Conservation (phyloP, 2,797 vertebrate genomes). For the Pipistrellus nathusii region DNA sequence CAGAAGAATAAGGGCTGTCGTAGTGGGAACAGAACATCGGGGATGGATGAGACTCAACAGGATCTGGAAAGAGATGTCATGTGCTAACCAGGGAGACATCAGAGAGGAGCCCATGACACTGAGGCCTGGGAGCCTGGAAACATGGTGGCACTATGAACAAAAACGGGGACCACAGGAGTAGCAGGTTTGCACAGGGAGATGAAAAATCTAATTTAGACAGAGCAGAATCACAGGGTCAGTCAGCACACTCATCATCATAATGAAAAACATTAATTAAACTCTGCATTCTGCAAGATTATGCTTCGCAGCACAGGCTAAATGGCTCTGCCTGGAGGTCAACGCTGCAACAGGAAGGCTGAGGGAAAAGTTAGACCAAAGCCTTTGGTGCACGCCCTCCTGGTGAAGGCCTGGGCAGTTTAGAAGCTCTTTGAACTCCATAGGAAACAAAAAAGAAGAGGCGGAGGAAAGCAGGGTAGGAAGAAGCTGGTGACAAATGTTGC, state of each 20-base stretch:
- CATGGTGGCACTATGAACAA: background rate
- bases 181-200: background rate
- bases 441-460: background rate
- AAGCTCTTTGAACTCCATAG: conserved; percentile 1
- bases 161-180: background rate
- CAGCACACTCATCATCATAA: background rate
- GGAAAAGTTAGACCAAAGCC: background rate
- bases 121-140: background rate
- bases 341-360: background rate
- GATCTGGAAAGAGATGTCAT: background rate
- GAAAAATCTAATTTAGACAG: conserved; percentile 17
- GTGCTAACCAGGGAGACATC: background rate
- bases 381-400: background rate
- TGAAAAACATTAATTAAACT: background rate
- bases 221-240: background rate
- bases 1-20: background rate
- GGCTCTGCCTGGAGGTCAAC: background rate
- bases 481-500: background rate
- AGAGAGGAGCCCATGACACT: background rate
- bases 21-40: background rate
- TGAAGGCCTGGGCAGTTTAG: background rate
- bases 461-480: background rate
- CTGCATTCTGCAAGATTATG: background rate
- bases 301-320: background rate
- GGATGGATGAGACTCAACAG: background rate